phyloP scores from a whole-genome alignment of 1,140 invertebrate species.

The Papilio polytes region DNA sequence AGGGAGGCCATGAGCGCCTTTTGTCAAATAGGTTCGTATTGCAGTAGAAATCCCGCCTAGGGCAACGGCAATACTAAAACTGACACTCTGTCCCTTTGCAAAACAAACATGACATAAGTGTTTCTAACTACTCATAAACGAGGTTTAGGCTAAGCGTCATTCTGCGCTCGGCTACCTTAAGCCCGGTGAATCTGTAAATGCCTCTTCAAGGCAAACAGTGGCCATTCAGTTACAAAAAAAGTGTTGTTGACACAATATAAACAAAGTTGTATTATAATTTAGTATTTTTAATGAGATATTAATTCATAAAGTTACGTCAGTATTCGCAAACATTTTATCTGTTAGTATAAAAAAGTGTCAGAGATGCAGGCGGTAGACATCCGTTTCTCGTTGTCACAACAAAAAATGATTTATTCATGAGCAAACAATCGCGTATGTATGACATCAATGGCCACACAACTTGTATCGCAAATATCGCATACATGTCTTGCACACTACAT shows the following conservation, averaged over 20 bases:
- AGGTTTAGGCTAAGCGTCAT: no score
- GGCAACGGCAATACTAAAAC: no score
- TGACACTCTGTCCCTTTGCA: not conserved
- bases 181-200: no score
- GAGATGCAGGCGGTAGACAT: conserved; percentile 30
- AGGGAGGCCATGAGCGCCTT: no score
- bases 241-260: not conserved
- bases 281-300: not conserved
- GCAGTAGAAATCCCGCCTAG: no score
- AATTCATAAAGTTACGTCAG: conserved; percentile 8
- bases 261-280: conserved; percentile 10
- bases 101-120: not conserved
- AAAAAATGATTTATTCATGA: conserved; percentile 35
- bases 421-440: conserved; percentile 32
- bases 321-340: conserved; percentile 2
- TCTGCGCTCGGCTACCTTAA: no score
- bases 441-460: conserved; percentile 31
- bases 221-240: no score
- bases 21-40: no score
- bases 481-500: not conserved
- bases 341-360: not conserved
- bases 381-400: conserved; percentile 35
- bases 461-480: conserved; percentile 10
- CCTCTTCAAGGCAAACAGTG: no score
- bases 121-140: no score